Conservation (phyloP, 2,797 vertebrate genomes). For the Myotis vivesi region DNA sequence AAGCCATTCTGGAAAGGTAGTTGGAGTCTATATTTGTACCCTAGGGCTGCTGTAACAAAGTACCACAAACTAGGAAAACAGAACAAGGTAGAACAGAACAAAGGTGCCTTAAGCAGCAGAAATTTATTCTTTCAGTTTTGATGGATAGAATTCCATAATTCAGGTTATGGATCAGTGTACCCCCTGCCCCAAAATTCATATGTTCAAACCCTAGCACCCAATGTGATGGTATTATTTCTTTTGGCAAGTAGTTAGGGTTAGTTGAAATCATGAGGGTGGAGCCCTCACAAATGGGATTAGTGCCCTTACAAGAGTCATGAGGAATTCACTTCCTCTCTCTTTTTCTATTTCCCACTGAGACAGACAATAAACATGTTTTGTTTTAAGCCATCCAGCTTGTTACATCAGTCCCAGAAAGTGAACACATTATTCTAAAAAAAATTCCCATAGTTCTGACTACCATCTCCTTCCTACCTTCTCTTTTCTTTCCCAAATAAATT, state of each 20-base stretch:
- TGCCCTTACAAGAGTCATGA: not conserved
- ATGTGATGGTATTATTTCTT: not conserved
- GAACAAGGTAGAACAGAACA: not conserved
- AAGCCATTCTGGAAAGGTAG: not conserved
- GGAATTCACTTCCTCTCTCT: not conserved
- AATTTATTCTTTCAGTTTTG: not conserved
- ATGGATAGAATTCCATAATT: not conserved
- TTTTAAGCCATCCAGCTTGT: not conserved
- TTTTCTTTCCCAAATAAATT: not conserved
- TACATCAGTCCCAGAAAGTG: not conserved
- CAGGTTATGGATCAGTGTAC: too few species aligned
- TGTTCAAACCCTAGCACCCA: not conserved
- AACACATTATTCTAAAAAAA: fast-evolving
- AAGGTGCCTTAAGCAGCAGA: not conserved
- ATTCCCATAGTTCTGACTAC: not conserved
- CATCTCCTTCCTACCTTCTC: not conserved
- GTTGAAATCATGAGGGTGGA: not conserved
- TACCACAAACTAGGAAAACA: not conserved
- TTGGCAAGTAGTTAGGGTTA: not conserved
- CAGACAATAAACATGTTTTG: not conserved
- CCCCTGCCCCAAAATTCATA: not conserved
- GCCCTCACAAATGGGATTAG: not conserved
- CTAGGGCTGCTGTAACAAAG: not conserved
- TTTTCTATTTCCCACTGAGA: not conserved
- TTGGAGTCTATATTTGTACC: not conserved